Percentiles rank a stretch among this genome's conserved stretches.
Evolutionary conservation across 53 echinoderm and acorn worm genomes (phyloP).

Genomic region (Crossaster papposus): DNA sequence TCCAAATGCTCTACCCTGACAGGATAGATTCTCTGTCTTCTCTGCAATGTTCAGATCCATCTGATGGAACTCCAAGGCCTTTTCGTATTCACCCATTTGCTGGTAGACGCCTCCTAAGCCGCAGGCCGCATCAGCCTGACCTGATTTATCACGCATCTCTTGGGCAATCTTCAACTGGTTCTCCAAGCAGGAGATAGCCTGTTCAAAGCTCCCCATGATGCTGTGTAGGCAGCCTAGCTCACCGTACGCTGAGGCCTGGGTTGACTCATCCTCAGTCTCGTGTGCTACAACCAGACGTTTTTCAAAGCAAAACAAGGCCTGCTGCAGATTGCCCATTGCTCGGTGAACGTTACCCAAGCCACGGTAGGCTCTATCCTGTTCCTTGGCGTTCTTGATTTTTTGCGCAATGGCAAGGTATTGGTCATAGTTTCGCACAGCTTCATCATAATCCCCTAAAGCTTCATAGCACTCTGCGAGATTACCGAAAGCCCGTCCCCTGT

Average conservation of each 20-base stretch:
- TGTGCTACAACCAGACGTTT: conserved; percentile 94
- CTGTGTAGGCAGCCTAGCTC: conserved; percentile 97
- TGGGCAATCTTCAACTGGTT: conserved; percentile 85
- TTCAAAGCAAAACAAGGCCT: conserved; percentile 95
- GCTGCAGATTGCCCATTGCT: conserved; percentile 89
- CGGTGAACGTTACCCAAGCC: conserved; percentile 95
- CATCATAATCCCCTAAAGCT: conserved; percentile 89
- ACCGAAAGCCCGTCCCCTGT: conserved; percentile 90
- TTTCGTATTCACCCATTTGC: conserved; percentile 95
- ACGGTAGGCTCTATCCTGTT: conserved; percentile 94
- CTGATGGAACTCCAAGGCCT: conserved; percentile 93
- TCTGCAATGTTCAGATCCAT: conserved; percentile 91
- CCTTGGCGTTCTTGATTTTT: conserved; percentile 79
- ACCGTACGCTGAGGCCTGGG: conserved; percentile 93
- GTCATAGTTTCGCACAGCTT: conserved; percentile 93
- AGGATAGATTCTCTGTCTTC: conserved; percentile 83
- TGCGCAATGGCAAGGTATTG: conserved; percentile 90
- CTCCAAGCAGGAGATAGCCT: conserved; percentile 96
- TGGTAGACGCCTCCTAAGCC: conserved; percentile 96
- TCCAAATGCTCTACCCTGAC: conserved; percentile 96
- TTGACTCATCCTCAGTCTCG: conserved; percentile 82
- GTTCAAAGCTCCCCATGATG: conserved; percentile 98
- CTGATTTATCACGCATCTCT: conserved; percentile 85
- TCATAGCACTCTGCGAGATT: conserved; percentile 98
- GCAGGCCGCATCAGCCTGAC: conserved; percentile 95